A percentile compares a stretch with the other conserved stretches of the same genome.
Conservation (phyloP, 2,888 invertebrate species). For the Nomada ruficornis region DNA sequence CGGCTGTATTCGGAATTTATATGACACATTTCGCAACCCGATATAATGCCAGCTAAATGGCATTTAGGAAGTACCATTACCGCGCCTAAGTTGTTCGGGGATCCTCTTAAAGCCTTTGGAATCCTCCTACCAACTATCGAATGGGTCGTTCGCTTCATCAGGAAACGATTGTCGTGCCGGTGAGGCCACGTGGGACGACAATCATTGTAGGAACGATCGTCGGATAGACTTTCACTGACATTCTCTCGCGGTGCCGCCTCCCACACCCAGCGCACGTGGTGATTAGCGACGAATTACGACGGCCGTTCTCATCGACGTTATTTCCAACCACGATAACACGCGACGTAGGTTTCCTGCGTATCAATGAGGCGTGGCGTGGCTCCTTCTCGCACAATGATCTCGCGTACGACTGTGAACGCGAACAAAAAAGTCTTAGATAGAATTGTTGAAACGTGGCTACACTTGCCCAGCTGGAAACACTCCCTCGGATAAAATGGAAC, state of each 20-base stretch:
- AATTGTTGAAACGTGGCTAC: background rate
- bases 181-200: conserved; percentile 68
- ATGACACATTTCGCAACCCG: conserved; percentile 2
- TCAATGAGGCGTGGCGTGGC: background rate
- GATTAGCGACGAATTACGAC: conserved; percentile 77
- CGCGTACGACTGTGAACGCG: background rate
- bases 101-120: conserved; percentile 40
- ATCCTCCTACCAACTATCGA: conserved; percentile 54
- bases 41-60: conserved; percentile 29
- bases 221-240: conserved; percentile 76
- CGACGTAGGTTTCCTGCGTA: conserved; percentile 53
- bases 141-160: conserved; percentile 70
- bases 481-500: background rate
- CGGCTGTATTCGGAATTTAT: conserved; percentile 9
- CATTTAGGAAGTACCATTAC: conserved; percentile 28
- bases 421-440: conserved; percentile 1
- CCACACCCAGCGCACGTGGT: conserved; percentile 70
- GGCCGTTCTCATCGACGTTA: conserved; percentile 70
- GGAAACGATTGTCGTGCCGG: conserved; percentile 72
- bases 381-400: conserved; percentile 29
- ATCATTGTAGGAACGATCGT: conserved; percentile 72
- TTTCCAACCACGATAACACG: conserved; percentile 62
- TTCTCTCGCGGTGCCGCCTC: conserved; percentile 73
- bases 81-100: conserved; percentile 23
- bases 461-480: background rate